Evolutionary conservation across 2,797 vertebrate genomes (phyloP).

Genomic region (Sebastes diploproa): DNA sequence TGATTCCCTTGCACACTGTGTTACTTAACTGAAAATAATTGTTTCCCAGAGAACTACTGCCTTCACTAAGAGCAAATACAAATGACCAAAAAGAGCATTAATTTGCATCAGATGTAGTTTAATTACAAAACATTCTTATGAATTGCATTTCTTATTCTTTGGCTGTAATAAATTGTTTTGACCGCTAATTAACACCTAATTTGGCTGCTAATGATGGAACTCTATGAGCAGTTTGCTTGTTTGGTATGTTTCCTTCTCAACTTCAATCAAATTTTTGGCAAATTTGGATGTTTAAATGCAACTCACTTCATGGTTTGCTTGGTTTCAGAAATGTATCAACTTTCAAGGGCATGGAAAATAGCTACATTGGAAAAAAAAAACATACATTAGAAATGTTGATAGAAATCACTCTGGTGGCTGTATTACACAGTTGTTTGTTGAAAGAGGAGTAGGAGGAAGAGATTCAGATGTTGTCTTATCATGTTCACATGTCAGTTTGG

Average conservation of each 20-base stretch:
- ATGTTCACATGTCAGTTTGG: background rate
- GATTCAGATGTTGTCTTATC: background rate
- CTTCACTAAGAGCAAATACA: conserved; percentile 28
- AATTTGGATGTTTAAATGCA: background rate
- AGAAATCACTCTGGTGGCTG: background rate
- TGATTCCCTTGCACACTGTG: conserved; percentile 61
- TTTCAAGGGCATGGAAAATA: background rate
- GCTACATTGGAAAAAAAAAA: background rate
- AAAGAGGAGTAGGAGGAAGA: background rate
- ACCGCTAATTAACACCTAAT: conserved; percentile 39
- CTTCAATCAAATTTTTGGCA: too few relatives aligned
- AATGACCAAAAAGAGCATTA: conserved; percentile 4
- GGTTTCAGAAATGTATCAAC: background rate
- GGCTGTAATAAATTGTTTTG: background rate
- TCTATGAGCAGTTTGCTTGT: background rate
- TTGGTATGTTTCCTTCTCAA: background rate
- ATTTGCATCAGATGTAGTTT: conserved; percentile 22
- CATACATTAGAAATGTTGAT: background rate
- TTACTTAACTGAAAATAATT: conserved; percentile 68
- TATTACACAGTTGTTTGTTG: background rate
- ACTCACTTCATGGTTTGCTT: background rate
- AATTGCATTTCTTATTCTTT: background rate
- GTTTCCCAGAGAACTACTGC: conserved; percentile 48
- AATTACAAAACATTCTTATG: background rate
- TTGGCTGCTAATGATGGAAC: conserved; percentile 6